phyloP scores from a whole-genome alignment of 2,113 vertebrate genomes.

The Colossoma macropomum region DNA sequence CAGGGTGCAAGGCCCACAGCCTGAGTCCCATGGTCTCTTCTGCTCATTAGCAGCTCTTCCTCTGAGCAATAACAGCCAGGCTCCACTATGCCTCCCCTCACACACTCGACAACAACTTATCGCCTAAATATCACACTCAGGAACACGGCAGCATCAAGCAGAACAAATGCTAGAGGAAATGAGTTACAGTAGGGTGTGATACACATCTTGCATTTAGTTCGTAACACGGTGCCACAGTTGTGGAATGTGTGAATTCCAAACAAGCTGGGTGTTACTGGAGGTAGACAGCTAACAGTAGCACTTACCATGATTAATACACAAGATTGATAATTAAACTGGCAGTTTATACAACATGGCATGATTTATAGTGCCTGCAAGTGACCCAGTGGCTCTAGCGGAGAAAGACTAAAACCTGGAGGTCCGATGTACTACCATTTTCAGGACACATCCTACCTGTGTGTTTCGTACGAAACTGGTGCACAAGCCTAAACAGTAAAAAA shows the following conservation, averaged over 20 bases:
- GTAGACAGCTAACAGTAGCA: neutral
- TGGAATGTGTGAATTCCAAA: neutral
- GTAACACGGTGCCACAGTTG: neutral
- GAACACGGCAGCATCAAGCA: neutral
- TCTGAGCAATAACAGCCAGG: slow-evolving; percentile 1
- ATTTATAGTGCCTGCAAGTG: neutral
- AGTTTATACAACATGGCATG: neutral
- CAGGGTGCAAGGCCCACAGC: neutral
- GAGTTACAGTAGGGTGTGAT: neutral
- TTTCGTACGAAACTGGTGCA: too few species aligned
- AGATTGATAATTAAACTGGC: too few species aligned
- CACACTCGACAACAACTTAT: neutral
- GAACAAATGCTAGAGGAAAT: neutral
- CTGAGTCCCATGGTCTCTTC: neutral
- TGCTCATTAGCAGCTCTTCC: slow-evolving; percentile 30
- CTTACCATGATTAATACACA: neutral
- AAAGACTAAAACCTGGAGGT: too few species aligned
- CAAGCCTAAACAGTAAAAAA: too few species aligned
- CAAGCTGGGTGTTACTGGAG: neutral
- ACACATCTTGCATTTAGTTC: neutral
- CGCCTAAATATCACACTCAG: neutral
- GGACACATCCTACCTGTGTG: too few species aligned
- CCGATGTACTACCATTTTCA: too few species aligned
- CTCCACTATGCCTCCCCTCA: neutral
- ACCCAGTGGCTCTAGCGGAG: neutral